A percentile compares a stretch with the other conserved stretches of the same genome.
These are phyloP conservation scores for Drosophila subpulchrella DNA, from an alignment of 1,140 invertebrate species.

Conservation along the genomic window DNA sequence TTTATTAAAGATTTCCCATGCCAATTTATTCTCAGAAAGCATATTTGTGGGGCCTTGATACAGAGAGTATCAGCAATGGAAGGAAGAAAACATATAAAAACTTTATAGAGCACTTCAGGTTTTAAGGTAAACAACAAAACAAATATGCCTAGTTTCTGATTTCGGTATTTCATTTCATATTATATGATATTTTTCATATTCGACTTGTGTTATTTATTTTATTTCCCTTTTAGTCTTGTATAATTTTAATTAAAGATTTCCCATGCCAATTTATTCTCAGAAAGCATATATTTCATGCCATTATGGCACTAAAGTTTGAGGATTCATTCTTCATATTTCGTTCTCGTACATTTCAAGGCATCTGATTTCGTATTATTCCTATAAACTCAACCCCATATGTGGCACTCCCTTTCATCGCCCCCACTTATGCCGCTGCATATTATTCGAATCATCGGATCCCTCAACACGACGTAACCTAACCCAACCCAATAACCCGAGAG, in stretches of 20 bases:
- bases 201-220: no score
- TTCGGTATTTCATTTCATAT: no score
- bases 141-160: not conserved
- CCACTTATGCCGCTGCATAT: constrained; percentile 9
- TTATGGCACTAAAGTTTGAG: not conserved
- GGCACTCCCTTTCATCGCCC: constrained; percentile 16
- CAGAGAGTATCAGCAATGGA: not conserved
- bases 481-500: constrained; percentile 23
- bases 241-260: not conserved
- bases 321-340: constrained; percentile 1
- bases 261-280: not conserved
- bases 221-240: no score
- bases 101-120: not conserved
- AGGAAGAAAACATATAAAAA: not conserved
- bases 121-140: not conserved
- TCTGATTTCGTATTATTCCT: constrained; percentile 13
- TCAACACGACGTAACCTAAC: constrained; percentile 25
- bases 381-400: not conserved
- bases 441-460: constrained; percentile 10
- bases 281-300: not conserved
- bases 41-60: not conserved
- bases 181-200: no score
- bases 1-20: no score
- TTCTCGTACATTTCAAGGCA: not conserved
- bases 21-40: no score